Conservation (phyloP, 2,888 invertebrate species). For the Agonopterix arenella region DNA sequence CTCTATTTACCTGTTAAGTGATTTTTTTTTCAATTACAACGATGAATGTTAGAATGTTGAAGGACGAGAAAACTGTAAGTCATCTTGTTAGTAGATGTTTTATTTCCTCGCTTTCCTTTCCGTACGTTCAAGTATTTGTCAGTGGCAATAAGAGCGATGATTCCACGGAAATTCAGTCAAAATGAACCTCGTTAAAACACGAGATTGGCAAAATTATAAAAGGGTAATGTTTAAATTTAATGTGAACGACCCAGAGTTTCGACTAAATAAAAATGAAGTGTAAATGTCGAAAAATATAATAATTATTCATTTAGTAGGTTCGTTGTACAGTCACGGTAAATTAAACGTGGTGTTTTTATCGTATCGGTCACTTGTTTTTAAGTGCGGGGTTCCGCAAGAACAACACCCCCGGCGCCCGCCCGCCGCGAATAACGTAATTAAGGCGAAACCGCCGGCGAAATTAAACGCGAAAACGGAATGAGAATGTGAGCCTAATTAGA, state of each 20-base stretch:
- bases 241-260: too few relatives aligned
- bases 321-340: constrained; percentile 3
- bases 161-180: constrained; percentile 19
- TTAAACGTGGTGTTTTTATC: constrained; percentile 9
- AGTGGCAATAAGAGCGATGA: constrained; percentile 32
- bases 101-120: constrained; percentile 46
- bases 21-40: constrained; percentile 69
- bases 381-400: constrained; percentile 33
- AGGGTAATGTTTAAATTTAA: not conserved
- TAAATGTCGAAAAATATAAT: constrained; percentile 1
- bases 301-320: not conserved
- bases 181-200: constrained; percentile 8
- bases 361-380: constrained; percentile 46
- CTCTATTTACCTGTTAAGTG: constrained; percentile 72
- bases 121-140: constrained; percentile 35
- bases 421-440: constrained; percentile 76
- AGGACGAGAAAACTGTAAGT: constrained; percentile 56
- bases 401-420: constrained; percentile 28
- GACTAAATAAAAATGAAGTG: too few relatives aligned
- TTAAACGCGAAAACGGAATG: constrained; percentile 79
- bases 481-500: constrained; percentile 79
- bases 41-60: constrained; percentile 56
- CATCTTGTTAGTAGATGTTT: constrained; percentile 67
- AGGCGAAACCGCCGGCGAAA: constrained; percentile 74
- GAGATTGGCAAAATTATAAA: constrained; percentile 1